Evolutionary conservation across 2,113 vertebrate genomes (phyloP), one percentile per base, ranked within the genome.

Genomic region (Paracanthobrama guichenoti): DNA sequence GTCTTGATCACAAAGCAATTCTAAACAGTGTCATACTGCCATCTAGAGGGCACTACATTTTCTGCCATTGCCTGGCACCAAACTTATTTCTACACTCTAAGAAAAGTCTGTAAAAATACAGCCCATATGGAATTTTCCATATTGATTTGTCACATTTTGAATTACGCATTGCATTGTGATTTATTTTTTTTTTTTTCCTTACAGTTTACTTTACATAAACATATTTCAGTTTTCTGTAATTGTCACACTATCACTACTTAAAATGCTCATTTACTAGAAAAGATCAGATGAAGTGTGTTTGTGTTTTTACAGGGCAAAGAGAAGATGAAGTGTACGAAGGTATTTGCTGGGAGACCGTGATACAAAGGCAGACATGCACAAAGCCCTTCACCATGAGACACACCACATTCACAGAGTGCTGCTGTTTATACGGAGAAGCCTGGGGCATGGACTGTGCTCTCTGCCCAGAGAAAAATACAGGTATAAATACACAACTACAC

Each of bases 401-500:
- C 86, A 98, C 95, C 0, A 99, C 98, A 0, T 99, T 95, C 75
- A 97, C 97, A 0, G 98, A 99, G 92, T 99, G 98, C 93, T 99
- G 98, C 92, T 99, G 98, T 85, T 90, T 98, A 22, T 95, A 96
- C 0, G 98, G 98, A 3, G 95, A 98, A 85, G 98, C 95, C 72
- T 99, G 98, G 98, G 97, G 97, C 76, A 96, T 96, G 95, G 94
- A 97, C n/a, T 99, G 98, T 0, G 97, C 98, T 0, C 92, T 99
- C 14, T 99, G 98, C 82, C 98, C 98, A 0, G 91, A 75, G 88
- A 96, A 94, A 35, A 90, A 96, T 67, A 95, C 97, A 50, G 96
- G 98, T 99, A 92, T 92, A 93, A 22, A 75, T 78, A 46, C 24
- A 44, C 53, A 81, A n/a, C 10, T 35, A 18, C 62, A 31, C 26